Evolutionary conservation across 2,113 vertebrate species (phyloP).

Genomic region (Lutjanus erythropterus): DNA sequence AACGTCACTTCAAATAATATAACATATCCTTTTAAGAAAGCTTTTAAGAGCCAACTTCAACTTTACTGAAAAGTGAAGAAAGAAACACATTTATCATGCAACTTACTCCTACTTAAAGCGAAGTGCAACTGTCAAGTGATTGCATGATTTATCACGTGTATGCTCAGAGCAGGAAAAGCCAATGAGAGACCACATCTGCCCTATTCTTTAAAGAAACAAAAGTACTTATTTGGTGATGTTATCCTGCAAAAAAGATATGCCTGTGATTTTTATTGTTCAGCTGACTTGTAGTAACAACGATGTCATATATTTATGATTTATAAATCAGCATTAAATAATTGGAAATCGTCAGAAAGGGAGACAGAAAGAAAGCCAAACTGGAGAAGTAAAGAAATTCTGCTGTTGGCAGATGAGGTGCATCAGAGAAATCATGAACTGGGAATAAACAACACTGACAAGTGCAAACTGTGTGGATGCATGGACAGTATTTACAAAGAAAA

Average conservation of each 20-base stretch:
- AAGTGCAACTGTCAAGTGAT: slow-evolving; percentile 4
- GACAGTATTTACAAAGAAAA: not conserved
- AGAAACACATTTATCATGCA: not conserved
- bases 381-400: not conserved
- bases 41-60: not conserved
- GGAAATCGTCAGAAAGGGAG: not conserved
- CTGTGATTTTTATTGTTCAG: too few relatives aligned
- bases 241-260: too few relatives aligned
- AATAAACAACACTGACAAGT: not conserved
- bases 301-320: too few relatives aligned
- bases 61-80: not conserved
- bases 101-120: not conserved
- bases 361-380: not conserved
- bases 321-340: too few relatives aligned
- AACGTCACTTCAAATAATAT: too few relatives aligned
- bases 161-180: not conserved
- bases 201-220: too few relatives aligned
- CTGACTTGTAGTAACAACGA: too few relatives aligned
- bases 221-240: too few relatives aligned
- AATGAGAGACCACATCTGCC: slow-evolving; percentile 8
- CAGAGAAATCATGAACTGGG: not conserved
- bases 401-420: not conserved
- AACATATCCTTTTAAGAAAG: too few relatives aligned
- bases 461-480: not conserved
- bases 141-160: not conserved